Evolutionary conservation across 2,113 vertebrate species (phyloP), one percentile per base, ranked within the genome.

Genomic region (Pipa parva): DNA sequence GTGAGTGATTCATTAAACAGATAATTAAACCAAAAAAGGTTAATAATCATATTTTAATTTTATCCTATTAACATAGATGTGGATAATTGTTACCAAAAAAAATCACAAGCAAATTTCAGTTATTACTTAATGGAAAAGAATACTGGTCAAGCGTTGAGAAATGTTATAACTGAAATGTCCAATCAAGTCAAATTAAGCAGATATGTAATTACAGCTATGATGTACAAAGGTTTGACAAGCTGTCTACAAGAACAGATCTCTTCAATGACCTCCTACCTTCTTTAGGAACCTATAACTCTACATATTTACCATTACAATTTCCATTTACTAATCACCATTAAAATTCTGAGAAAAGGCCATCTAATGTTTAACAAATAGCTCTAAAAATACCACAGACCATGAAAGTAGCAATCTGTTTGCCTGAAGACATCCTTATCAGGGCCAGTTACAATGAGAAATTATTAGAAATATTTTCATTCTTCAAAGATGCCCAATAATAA

Each of bases 161-260:
- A 46, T 13, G 31, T 25, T 18, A 21, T 29, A 48, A 46, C 27
- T 50, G 55, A 50, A 67, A 67, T 25, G 50, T 37, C 45, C 55
- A 49, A 67, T 50, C 39, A 67, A 20, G 49, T 67, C 64, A 33
- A 18, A 58, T 67, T 67, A 67, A 50, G 55, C 27, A 49, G 33
- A 67, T 59, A 26, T 59, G 54, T 67, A 67, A 67, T 67, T 67
- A 67, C 42, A 59, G 55, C 36, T 29, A 56, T 59, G 64, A 67
- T 37, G 64, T 36, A 56, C 45, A 36, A 55, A 59, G 27, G 21
- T 45, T 45, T 67, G 54, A 67, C 64, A 48, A 59, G 63, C 55
- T 48, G 54, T 67, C 63, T 26, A 33, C 54, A 26, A 31, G 45
- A 13, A 39, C 13, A 17, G 22, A 37, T 36, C 55, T 29, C 55